phyloP scores from a whole-genome alignment of 53 echinoderm and acorn worm genomes.

The Pentamera pediparva region DNA sequence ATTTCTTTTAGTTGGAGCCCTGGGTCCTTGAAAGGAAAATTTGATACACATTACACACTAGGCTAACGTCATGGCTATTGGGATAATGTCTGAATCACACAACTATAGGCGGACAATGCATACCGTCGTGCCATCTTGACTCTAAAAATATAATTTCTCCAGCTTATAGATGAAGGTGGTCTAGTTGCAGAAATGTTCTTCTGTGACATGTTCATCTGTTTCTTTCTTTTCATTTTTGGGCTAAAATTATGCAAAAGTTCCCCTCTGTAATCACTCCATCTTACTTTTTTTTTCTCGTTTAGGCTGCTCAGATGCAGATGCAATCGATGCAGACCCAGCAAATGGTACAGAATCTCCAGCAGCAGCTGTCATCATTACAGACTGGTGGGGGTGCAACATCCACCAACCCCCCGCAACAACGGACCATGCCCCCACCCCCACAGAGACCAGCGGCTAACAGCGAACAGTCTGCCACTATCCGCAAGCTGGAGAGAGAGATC shows the following conservation, averaged over 20 bases:
- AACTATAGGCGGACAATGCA: too few relatives aligned
- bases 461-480: background rate
- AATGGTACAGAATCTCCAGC: conserved; percentile 15
- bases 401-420: background rate
- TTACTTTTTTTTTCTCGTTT: background rate
- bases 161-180: too few relatives aligned
- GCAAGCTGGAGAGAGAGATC: conserved; percentile 4
- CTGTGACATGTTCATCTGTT: background rate
- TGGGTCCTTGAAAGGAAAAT: too few relatives aligned
- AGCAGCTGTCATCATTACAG: conserved; percentile 14
- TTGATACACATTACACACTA: too few relatives aligned
- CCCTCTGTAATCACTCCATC: too few relatives aligned
- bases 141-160: too few relatives aligned
- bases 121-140: too few relatives aligned
- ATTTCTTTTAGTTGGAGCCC: too few relatives aligned
- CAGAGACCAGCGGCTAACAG: too few relatives aligned
- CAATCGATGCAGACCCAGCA: conserved; percentile 27
- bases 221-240: background rate
- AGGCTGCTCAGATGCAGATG: conserved; percentile 69
- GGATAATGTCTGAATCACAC: too few relatives aligned
- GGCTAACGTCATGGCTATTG: too few relatives aligned
- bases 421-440: background rate
- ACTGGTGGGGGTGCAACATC: background rate
- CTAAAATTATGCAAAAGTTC: too few relatives aligned
- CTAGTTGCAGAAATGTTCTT: background rate